These are phyloP conservation scores for Luperina testacea DNA, from an alignment of 2,888 invertebrate species.

Conservation along the genomic window DNA sequence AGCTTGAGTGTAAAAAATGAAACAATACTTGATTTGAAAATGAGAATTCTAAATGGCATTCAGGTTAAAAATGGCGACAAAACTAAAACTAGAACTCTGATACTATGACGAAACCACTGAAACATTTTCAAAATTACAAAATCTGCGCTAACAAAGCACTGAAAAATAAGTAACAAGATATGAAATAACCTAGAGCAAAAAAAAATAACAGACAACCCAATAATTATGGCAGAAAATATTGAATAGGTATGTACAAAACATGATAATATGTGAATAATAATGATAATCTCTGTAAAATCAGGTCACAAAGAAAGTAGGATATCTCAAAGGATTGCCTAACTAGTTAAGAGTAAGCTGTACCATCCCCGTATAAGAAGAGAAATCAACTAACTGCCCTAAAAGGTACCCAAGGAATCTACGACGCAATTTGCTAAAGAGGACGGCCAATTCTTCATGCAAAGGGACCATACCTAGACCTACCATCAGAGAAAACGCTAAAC, in stretches of 20 bases:
- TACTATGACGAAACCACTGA: too few species aligned
- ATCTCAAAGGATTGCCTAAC: background rate
- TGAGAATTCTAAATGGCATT: background rate
- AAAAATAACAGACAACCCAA: background rate
- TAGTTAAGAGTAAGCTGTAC: background rate
- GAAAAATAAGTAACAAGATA: background rate
- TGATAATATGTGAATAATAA: background rate
- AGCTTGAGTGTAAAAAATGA: background rate
- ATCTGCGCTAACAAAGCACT: background rate
- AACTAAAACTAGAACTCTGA: background rate
- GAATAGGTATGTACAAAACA: background rate
- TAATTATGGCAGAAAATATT: background rate
- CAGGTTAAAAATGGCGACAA: background rate
- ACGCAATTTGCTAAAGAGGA: constrained; percentile 1
- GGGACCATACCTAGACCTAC: background rate
- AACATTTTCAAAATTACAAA: background rate
- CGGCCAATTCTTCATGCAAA: constrained; percentile 37
- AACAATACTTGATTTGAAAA: background rate
- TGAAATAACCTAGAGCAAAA: background rate
- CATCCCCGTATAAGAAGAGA: background rate
- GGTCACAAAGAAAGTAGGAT: background rate
- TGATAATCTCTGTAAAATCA: background rate
- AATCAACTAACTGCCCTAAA: constrained; percentile 1
- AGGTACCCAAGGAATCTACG: background rate
- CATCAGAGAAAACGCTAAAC: background rate